phyloP scores from a whole-genome alignment of 2,113 vertebrate genomes.

The Odontophorus gujanensis region DNA sequence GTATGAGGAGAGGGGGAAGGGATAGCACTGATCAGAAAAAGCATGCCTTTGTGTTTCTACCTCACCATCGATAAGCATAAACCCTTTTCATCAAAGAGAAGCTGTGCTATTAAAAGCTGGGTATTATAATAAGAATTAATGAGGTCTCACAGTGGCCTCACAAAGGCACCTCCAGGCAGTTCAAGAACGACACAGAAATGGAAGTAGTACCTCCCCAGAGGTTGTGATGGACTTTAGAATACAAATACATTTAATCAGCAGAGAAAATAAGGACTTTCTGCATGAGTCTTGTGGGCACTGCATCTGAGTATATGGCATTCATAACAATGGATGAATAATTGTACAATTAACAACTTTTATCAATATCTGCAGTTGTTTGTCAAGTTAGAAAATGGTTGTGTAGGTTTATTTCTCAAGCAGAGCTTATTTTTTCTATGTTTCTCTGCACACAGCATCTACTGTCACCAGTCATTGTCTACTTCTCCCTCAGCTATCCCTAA shows the following conservation, averaged over 20 bases:
- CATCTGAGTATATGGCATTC: not conserved
- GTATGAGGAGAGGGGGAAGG: accelerated
- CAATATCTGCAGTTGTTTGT: not conserved
- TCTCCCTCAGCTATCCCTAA: not conserved
- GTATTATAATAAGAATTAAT: not conserved
- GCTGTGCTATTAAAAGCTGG: not conserved
- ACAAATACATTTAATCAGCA: slow-evolving; percentile 27
- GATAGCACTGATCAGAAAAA: not conserved
- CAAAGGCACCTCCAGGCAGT: not conserved
- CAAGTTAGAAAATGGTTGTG: not conserved
- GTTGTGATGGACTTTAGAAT: not conserved
- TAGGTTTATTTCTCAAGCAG: not conserved
- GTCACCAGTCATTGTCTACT: not conserved
- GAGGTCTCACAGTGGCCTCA: not conserved
- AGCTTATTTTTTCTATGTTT: not conserved
- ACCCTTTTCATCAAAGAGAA: not conserved
- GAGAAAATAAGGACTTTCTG: not conserved
- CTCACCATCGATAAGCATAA: not conserved
- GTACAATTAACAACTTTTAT: not conserved
- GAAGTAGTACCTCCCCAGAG: not conserved
- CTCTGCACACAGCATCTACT: not conserved
- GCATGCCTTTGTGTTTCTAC: not conserved
- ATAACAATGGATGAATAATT: not conserved
- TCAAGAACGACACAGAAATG: not conserved
- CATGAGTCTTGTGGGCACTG: not conserved